Evolutionary conservation across 2,113 vertebrate genomes (phyloP), one percentile per base, ranked within the genome.

Genomic region (Thunnus maccoyii): DNA sequence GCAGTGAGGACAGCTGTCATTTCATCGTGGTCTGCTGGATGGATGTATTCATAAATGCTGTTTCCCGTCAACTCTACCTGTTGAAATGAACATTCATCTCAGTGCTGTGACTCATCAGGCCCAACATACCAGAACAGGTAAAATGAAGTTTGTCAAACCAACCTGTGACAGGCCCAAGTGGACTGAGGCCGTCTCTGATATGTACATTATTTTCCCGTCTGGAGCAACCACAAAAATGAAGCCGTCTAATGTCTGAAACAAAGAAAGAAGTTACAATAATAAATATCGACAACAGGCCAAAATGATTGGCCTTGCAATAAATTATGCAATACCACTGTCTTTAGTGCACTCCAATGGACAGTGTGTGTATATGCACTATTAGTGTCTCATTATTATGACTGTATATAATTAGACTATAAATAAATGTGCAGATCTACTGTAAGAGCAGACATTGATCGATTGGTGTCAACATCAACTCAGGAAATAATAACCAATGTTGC

Each of bases 171-270:
- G 94, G 72, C 98, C 98, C 93, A 99, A 88, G 85, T 99, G 98
- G 65, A 99, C 98, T 0, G 98, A 99, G 1, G 98, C 98, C 0
- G 98, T 99, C 91, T 99, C 98, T 0, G 98, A 99, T 86, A 99
- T 99, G 93, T 99, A 99, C 98, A 99, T 99, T 84, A 99, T 99
- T 93, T 99, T 99, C 36, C 98, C 98, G 71, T 99, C 98, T 1
- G 98, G 98, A 73, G 98, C 98, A n/a, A 99, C 98, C 46, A 99
- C 98, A 47, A 99, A 99, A 88, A 99, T 98, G 91, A 99, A 99
- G 81, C 98, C 98, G 16, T 99, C 98, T 90, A 99, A 88, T 0
- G 98, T 99, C 98, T 99, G 91, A 80, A 76, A 92, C 48, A 78
- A 78, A 76, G 0, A 50, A 0, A 12, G 41, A 56, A 0, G 13